Evolutionary conservation across 2,113 vertebrate genomes (phyloP), one percentile per base, ranked within the genome.

Genomic region (Psilopsiagon aymara): DNA sequence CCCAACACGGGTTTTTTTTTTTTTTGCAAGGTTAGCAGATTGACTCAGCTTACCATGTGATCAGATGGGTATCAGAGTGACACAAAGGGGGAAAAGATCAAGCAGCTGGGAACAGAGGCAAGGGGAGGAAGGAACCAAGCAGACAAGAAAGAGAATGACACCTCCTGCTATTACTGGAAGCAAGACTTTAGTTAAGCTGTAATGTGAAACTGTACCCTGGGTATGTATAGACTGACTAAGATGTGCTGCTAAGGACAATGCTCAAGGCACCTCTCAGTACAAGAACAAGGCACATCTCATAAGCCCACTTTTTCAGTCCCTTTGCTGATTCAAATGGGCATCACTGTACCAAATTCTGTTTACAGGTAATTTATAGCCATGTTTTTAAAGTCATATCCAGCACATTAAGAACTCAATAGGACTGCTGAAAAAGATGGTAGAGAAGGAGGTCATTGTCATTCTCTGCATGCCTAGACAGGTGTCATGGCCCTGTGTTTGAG

Each of bases 111-210:
- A 86, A 28, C 29, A 88, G 79, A 67, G 6, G 10, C 29, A 55
- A 37, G n/a, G 35, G 64, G 37, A 84, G 28, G 49, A 92, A 92
- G 44, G 53, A 90, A 62, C 7, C 73, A 57, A 88, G 59, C 27
- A 73, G 52, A 63, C 9, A 1, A 37, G 44, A 83, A 31, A 77
- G 15, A 7, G 41, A 59, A 59, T 83, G 82, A 62, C 11, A 80
- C 18, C 63, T 82, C 67, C 47, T 90, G 81, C 41, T 90, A 92
- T 90, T 80, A 57, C 59, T 86, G 85, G 86, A 80, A 95, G 24
- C 71, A 82, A 73, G 46, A n/a, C 67, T 41, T 83, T 25, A 86
- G 59, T 37, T 90, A 28, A 39, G 37, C 18, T 74, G 92, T 19
- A 67, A 86, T 6, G 3, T 75, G 70, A 88, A 85, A 69, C 11